Evolutionary conservation across 2,888 invertebrate species (phyloP).

Genomic region (Pandemis cinnamomeana): DNA sequence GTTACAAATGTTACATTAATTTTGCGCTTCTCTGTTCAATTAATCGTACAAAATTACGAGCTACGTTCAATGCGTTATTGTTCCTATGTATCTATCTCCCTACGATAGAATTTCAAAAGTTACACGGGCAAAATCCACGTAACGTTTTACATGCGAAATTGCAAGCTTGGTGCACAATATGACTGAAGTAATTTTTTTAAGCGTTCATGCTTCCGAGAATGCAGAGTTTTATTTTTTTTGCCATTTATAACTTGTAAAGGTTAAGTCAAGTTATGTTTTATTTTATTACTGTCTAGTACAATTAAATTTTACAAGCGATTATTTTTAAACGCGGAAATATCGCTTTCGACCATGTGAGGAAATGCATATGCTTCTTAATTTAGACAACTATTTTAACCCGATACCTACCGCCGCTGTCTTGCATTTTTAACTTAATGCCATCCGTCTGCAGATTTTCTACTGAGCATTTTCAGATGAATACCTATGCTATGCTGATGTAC

Average conservation of each 20-base stretch:
- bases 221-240: neutral
- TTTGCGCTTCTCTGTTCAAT: neutral
- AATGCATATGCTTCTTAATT: neutral
- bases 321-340: neutral
- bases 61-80: neutral
- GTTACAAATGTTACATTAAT: neutral
- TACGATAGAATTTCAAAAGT: neutral
- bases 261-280: neutral
- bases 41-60: neutral
- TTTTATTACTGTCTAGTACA: neutral
- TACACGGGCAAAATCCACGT: neutral
- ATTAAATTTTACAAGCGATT: neutral
- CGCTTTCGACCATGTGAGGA: neutral
- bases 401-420: neutral
- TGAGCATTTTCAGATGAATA: neutral
- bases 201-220: neutral
- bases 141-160: neutral
- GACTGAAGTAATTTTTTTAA: neutral
- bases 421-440: neutral
- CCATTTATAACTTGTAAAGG: neutral
- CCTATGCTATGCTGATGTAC: neutral
- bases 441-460: neutral
- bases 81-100: neutral
- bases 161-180: neutral
- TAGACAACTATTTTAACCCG: neutral